Conservation (phyloP, 2,888 invertebrate genomes). For the Cephus runcator region DNA sequence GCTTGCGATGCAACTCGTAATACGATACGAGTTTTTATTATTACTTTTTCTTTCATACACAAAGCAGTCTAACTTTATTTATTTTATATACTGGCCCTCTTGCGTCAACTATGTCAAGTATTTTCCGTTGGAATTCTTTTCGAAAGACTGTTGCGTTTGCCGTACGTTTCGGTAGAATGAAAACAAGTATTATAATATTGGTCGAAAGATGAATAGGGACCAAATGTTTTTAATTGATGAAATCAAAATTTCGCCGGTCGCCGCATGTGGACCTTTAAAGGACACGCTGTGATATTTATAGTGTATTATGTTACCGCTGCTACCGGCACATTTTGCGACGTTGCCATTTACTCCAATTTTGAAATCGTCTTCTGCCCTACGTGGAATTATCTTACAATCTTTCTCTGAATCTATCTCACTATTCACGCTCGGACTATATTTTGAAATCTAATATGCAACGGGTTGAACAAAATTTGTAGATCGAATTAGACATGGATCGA, state of each 20-base stretch:
- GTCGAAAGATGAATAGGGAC: neutral
- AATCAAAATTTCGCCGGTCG: neutral
- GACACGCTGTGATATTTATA: neutral
- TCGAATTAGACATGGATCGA: neutral
- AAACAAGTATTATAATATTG: neutral
- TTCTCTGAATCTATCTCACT: neutral
- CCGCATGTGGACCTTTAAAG: neutral
- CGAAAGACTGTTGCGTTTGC: neutral
- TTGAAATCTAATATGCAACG: no score
- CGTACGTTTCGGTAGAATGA: neutral
- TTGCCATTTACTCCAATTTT: neutral
- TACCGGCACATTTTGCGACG: neutral
- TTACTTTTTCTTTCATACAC: neutral
- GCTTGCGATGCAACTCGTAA: neutral
- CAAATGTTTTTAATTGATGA: neutral
- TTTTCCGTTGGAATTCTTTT: neutral
- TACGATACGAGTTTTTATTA: neutral
- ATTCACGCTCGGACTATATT: neutral
- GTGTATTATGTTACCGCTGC: neutral
- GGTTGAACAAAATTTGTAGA: neutral
- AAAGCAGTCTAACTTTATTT: neutral
- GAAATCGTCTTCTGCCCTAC: neutral
- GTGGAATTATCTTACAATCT: neutral
- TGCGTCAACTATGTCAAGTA: neutral
- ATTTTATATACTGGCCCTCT: neutral